phyloP scores from a whole-genome alignment of 2,888 invertebrate genomes.

The Erpobdella octoculata region DNA sequence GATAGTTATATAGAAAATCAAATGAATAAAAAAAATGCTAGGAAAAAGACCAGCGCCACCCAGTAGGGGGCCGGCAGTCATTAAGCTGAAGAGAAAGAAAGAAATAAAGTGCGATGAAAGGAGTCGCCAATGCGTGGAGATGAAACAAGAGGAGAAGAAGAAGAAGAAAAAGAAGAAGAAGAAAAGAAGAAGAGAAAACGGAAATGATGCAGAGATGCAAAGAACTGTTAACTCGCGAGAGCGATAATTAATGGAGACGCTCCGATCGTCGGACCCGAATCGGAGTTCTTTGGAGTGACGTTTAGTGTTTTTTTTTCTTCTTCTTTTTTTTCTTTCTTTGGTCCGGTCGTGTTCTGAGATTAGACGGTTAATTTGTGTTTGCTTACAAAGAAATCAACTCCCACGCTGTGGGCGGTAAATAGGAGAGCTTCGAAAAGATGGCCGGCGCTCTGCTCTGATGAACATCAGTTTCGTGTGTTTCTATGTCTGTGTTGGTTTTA shows the following conservation, averaged over 20 bases:
- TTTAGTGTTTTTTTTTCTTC: slow-evolving; percentile 1
- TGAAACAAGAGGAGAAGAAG: neutral
- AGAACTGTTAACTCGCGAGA: slow-evolving; percentile 10
- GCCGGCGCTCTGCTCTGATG: too few species aligned
- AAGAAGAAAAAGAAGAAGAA: neutral
- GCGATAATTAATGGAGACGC: slow-evolving; percentile 12
- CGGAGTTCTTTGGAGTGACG: slow-evolving; percentile 2
- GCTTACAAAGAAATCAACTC: neutral
- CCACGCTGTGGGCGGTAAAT: too few species aligned
- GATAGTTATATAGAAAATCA: neutral
- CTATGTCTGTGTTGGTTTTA: too few species aligned
- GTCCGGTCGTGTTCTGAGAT: neutral
- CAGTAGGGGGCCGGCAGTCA: too few species aligned
- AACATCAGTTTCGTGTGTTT: too few species aligned
- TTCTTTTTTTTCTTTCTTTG: too few species aligned
- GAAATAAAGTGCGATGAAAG: neutral
- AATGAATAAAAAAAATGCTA: neutral
- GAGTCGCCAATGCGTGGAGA: neutral
- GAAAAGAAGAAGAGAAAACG: neutral
- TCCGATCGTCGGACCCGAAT: neutral
- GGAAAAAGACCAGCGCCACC: too few species aligned
- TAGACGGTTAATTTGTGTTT: neutral
- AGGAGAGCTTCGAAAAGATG: too few species aligned
- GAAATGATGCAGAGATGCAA: neutral
- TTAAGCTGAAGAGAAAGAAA: neutral